Base-by-base conservation (phyloP, 2,888 invertebrate species). In the Pogonocherus hispidulus region DNA sequence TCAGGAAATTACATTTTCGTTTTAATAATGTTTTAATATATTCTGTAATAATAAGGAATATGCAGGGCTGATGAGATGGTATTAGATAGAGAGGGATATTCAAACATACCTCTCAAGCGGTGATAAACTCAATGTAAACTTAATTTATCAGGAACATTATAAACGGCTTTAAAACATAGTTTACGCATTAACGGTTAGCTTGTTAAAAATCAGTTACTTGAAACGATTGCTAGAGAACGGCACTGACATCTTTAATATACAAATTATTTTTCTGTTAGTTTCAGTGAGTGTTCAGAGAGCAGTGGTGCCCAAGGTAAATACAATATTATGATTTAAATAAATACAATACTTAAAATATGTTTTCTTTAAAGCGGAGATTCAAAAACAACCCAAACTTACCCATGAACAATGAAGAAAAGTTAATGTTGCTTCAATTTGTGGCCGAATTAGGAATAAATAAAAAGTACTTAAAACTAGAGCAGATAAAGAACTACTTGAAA, bases 401-500 rank as follows among this genome's bases (percentile, higher is more conserved):
- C 14, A 14, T 68, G 37, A 32, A 23, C 47, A 47, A 60, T 14
- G 37, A 64, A 20, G 68, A 68, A 32, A 64, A 64, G 51, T 22
- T 47, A 2, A 16, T 68, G 14, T 20, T 68, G n/a, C 20, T 67
- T 11, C 27, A 59, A 14, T 59, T 60, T 16, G 47, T 68, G n/a
- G 64, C 57, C 37, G 22, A 64, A 52, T 18, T 68, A 9, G 64
- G 41, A 22, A 20, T 68, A 19, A 64, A 64, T 55, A 41, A 32
- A 54, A 55, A 64, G 41, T 68, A 68, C 44, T 35, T 47, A 23
- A 54, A 64, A 55, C 9, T 68, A 18, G 68, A 68, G 8, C 52
- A 47, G 16, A 37, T 64, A 19, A 68, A 64, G 37, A 49, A 4
- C n/a, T 55, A 46, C 16, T n/a, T 64, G 49, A 57, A 32, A 18